Base-by-base conservation (phyloP, 2,888 invertebrate genomes). In the Athripsodes cinereus region DNA sequence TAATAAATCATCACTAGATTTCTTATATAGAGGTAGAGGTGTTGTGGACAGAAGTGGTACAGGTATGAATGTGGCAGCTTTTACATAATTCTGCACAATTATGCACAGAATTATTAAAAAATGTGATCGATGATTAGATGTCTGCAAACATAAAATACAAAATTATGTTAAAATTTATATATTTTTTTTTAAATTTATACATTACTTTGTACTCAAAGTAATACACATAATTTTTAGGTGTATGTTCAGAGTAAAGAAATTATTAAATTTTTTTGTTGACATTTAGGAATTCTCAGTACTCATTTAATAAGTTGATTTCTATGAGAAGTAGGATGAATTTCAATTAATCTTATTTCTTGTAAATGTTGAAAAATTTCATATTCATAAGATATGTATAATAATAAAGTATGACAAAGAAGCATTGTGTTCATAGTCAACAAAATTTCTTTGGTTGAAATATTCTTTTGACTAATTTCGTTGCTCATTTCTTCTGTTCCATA, bases 31-130 rank as follows among this genome's bases (percentile, higher is more conserved):
- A 11, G 59, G 49, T 13, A 35, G 11, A 20, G 57, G 22, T 16
- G 59, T 61, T 26, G 57, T 59, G 19, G 60, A 49, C 16, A 58
- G 35, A 10, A 62, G 56, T 2, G 62, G 62, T 18, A 63, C 63
- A 18, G 63, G 63, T 8, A 63, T 59, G 22, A 63, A 63, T 1
- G 61, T 63, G 8, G 51, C 57, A n/a, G 59, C 54, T 10, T 3
- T 21, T 21, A 40, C 53, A 26, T 21, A 40, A 22, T 22, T 16
- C 18, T 50, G 48, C 20, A 48, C 18, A 18, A 21, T 48, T 2
- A 19, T 20, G 8, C 8, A 20, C 19, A 48, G 20, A 48, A 20
- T 48, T 13, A 40, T 2, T 2, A 40, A 40, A n/a, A 40, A 2
- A 8, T 40, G 40, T n/a, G 21, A 20, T 48, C 48, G 21, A 20